Conservation (phyloP, 2,888 invertebrate species). For the Parnassius orleans region DNA sequence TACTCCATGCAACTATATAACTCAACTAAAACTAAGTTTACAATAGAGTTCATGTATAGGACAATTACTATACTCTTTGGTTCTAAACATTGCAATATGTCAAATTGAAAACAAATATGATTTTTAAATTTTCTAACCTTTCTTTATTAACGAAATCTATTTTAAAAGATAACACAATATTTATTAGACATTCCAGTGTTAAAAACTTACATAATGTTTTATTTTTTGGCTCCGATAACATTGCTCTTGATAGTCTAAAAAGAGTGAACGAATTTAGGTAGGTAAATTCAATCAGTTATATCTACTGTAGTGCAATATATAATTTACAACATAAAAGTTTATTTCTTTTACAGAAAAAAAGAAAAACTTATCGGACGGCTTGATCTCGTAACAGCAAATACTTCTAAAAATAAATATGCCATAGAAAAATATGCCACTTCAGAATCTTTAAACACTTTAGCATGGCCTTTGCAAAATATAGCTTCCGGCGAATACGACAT, state of each 20-base stretch:
- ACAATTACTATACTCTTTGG: too few relatives aligned
- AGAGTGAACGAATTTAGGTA: conserved; percentile 85
- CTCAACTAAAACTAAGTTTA: too few relatives aligned
- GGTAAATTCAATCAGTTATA: conserved; percentile 40
- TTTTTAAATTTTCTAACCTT: conserved; percentile 53
- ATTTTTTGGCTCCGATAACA: conserved; percentile 93
- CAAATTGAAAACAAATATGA: conserved; percentile 35
- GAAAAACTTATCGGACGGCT: conserved; percentile 75
- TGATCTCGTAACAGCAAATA: conserved; percentile 87
- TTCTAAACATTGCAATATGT: neutral
- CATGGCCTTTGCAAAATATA: conserved; percentile 83
- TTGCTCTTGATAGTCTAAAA: conserved; percentile 88
- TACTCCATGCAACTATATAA: too few relatives aligned
- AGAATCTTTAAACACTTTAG: conserved; percentile 80
- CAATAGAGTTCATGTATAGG: too few relatives aligned
- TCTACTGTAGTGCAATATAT: conserved; percentile 1
- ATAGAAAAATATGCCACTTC: conserved; percentile 85
- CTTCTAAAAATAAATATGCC: conserved; percentile 79
- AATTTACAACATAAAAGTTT: conserved; percentile 7
- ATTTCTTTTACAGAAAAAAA: conserved; percentile 68
- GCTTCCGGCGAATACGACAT: conserved; percentile 84
- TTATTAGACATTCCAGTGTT: conserved; percentile 39
- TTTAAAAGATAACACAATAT: conserved; percentile 43
- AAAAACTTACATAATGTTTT: conserved; percentile 67
- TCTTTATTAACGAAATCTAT: conserved; percentile 38